phyloP scores from a whole-genome alignment of 2,797 vertebrate species.

The Emydoidea blandingii region DNA sequence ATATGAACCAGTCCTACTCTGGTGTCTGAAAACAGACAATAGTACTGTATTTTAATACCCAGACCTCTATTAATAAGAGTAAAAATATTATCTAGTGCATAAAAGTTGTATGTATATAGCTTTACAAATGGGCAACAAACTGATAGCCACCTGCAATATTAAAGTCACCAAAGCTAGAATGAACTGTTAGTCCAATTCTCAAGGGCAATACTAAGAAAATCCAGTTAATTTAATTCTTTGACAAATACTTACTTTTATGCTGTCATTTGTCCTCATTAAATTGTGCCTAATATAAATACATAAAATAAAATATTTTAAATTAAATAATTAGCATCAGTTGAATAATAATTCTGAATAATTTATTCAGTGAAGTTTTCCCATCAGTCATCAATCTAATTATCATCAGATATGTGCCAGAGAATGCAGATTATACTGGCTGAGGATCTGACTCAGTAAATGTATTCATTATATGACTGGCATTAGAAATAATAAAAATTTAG shows the following conservation, averaged over 20 bases:
- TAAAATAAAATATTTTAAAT: neutral
- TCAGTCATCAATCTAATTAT: neutral
- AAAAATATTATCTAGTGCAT: neutral
- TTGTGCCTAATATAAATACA: neutral
- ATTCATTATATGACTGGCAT: neutral
- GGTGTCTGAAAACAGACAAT: neutral
- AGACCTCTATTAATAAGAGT: neutral
- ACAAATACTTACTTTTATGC: neutral
- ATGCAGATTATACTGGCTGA: neutral
- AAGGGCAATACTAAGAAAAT: neutral
- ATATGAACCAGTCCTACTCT: neutral
- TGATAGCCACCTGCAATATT: neutral
- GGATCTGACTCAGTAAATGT: neutral
- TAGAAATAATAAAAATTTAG: neutral
- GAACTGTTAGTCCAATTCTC: neutral
- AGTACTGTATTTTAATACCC: neutral
- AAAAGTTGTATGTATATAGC: neutral
- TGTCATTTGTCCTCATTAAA: neutral
- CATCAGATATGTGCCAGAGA: neutral
- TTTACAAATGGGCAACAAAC: neutral
- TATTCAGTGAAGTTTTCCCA: neutral
- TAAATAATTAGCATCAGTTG: neutral
- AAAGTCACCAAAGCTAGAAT: neutral
- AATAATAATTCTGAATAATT: neutral
- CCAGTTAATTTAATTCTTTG: neutral